These are phyloP conservation scores for Drosophila recens DNA, from an alignment of 2,888 invertebrate genomes.

Conservation along the genomic window DNA sequence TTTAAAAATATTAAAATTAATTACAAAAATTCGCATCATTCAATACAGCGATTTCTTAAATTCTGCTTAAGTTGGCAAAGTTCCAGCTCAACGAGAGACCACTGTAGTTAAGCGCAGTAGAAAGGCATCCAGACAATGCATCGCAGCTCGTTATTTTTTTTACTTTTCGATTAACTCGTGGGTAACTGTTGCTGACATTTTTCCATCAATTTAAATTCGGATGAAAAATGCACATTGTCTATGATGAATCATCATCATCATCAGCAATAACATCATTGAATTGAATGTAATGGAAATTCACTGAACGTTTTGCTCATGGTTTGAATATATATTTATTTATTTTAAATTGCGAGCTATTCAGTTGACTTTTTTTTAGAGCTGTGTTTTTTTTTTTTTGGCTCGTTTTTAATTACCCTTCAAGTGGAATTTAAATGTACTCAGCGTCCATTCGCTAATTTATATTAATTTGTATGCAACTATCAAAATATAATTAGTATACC, in stretches of 20 bases:
- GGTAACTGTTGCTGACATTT: slow-evolving; percentile 69
- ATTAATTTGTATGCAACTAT: slow-evolving; percentile 51
- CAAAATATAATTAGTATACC: slow-evolving; percentile 61
- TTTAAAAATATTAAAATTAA: no score
- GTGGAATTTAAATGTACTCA: slow-evolving; percentile 24
- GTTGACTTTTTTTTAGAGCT: slow-evolving; percentile 2
- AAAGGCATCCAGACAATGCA: slow-evolving; percentile 1
- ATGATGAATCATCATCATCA: slow-evolving; percentile 18
- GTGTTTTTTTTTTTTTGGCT: slow-evolving; percentile 12
- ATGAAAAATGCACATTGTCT: slow-evolving; percentile 29
- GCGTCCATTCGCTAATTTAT: slow-evolving; percentile 42
- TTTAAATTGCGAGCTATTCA: slow-evolving; percentile 20
- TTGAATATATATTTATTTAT: slow-evolving; percentile 21
- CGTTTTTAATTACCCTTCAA: slow-evolving; percentile 53
- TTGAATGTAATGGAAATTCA: slow-evolving; percentile 12
- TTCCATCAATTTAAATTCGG: slow-evolving; percentile 69
- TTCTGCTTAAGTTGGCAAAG: background rate
- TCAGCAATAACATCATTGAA: slow-evolving; percentile 18
- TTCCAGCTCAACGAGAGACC: background rate
- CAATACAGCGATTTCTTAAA: background rate
- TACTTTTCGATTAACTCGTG: slow-evolving; percentile 58
- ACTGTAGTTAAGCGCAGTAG: slow-evolving; percentile 10
- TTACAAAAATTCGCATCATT: background rate
- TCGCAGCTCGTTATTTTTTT: slow-evolving; percentile 37
- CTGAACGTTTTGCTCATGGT: background rate